These are phyloP conservation scores for Rhingia campestris DNA, from an alignment of 2,888 invertebrate genomes.

Conservation along the genomic window DNA sequence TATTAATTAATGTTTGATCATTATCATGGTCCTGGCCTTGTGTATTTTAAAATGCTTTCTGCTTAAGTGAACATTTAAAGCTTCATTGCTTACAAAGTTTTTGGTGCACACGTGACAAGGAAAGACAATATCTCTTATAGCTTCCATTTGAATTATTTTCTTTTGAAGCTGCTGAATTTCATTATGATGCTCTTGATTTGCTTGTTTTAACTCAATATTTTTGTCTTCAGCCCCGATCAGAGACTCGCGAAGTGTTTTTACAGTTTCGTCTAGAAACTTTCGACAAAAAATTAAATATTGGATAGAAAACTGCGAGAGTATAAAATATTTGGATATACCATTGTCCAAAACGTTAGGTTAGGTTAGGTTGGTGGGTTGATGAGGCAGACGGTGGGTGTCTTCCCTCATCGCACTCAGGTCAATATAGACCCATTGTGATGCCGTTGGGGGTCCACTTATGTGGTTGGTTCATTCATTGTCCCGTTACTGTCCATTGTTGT, in stretches of 20 bases:
- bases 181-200: constrained; percentile 78
- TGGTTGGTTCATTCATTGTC: too few species aligned
- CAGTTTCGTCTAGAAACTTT: constrained; percentile 80
- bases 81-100: constrained; percentile 82
- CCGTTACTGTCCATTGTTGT: too few species aligned
- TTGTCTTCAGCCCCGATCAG: constrained; percentile 78
- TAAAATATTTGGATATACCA: constrained; percentile 82
- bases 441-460: too few species aligned
- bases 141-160: constrained; percentile 80
- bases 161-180: constrained; percentile 81
- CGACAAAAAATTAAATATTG: constrained; percentile 82
- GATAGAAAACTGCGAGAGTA: constrained; percentile 80
- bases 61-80: constrained; percentile 80
- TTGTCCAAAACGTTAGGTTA: constrained; percentile 81
- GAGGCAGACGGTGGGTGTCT: too few species aligned
- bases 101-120: constrained; percentile 82
- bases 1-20: constrained; percentile 84
- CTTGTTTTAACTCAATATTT: constrained; percentile 77
- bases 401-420: too few species aligned
- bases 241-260: constrained; percentile 78
- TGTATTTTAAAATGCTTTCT: constrained; percentile 78
- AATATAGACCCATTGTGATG: too few species aligned
- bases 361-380: too few species aligned
- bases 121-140: constrained; percentile 80
- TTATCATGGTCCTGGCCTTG: constrained; percentile 78